These are phyloP conservation scores for Battus philenor DNA, from an alignment of 1,140 invertebrate genomes.

Conservation along the genomic window DNA sequence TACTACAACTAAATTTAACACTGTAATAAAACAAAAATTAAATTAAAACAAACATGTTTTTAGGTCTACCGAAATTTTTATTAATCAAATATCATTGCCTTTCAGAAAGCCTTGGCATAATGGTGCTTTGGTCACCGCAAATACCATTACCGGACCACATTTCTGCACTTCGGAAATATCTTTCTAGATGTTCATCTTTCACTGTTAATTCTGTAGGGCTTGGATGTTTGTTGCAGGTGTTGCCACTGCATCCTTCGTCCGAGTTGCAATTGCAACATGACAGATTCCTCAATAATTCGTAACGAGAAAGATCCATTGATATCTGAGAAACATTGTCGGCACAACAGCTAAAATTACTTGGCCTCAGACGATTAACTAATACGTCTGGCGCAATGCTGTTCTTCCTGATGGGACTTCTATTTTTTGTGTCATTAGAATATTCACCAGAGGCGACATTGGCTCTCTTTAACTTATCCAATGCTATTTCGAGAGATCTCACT, in stretches of 20 bases:
- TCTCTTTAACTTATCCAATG: slow-evolving; percentile 48
- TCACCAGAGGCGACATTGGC: slow-evolving; percentile 40
- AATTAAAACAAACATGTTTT: too few relatives aligned
- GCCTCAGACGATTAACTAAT: slow-evolving; percentile 29
- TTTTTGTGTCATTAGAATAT: slow-evolving; percentile 17
- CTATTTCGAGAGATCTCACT: slow-evolving; percentile 42
- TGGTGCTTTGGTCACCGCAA: slow-evolving; percentile 20
- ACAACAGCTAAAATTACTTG: slow-evolving; percentile 20
- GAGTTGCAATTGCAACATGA: slow-evolving; percentile 52
- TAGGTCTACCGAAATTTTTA: too few relatives aligned
- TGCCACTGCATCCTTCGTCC: slow-evolving; percentile 43
- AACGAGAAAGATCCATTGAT: slow-evolving; percentile 64
- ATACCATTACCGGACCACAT: slow-evolving; percentile 38
- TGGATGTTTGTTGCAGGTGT: slow-evolving; percentile 28
- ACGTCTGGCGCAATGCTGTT: slow-evolving; percentile 21
- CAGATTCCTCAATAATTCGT: slow-evolving; percentile 57
- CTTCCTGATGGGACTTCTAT: slow-evolving; percentile 19
- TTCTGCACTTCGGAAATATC: slow-evolving; percentile 55
- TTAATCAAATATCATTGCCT: too few relatives aligned
- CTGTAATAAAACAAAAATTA: too few relatives aligned
- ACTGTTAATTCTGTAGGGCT: slow-evolving; percentile 29
- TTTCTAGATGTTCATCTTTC: slow-evolving; percentile 57
- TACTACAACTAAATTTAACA: too few relatives aligned
- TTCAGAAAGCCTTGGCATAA: slow-evolving; percentile 6
- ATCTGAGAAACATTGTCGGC: slow-evolving; percentile 44